Conservation (phyloP, 2,113 vertebrate genomes). For the Loxodonta africana region DNA sequence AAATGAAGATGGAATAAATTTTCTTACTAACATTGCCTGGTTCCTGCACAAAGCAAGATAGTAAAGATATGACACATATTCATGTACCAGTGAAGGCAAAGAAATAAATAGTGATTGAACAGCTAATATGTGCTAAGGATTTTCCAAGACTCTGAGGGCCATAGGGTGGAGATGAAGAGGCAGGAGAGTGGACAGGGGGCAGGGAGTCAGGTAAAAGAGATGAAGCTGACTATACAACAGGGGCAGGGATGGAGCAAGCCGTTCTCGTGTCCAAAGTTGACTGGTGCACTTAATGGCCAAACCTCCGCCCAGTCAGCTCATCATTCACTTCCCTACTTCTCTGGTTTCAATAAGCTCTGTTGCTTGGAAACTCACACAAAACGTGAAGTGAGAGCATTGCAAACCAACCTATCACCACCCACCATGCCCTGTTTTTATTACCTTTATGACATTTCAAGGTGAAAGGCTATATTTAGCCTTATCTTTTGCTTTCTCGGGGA, state of each 20-base stretch:
- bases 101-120: neutral
- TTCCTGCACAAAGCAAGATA: neutral
- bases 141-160: neutral
- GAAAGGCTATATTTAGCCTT: constrained; percentile 61
- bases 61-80: neutral
- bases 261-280: neutral
- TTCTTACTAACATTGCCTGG: neutral
- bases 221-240: neutral
- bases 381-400: neutral
- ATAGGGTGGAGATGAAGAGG: neutral
- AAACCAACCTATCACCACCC: constrained; percentile 10
- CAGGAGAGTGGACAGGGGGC: neutral
- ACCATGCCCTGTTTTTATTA: constrained; percentile 36
- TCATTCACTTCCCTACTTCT: constrained; percentile 3
- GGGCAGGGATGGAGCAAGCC: too few relatives aligned
- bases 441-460: constrained; percentile 66
- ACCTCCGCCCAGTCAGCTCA: neutral
- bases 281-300: neutral
- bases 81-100: neutral
- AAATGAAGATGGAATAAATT: neutral
- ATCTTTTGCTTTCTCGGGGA: constrained; percentile 39
- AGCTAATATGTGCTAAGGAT: neutral
- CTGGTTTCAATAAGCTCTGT: constrained; percentile 59
- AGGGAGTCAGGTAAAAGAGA: too few relatives aligned
- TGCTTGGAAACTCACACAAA: constrained; percentile 70